A percentile compares a stretch with the other conserved stretches of the same genome.
phyloP scores from a whole-genome alignment of 2,797 vertebrate species.

The Rhynchotus rufescens region DNA sequence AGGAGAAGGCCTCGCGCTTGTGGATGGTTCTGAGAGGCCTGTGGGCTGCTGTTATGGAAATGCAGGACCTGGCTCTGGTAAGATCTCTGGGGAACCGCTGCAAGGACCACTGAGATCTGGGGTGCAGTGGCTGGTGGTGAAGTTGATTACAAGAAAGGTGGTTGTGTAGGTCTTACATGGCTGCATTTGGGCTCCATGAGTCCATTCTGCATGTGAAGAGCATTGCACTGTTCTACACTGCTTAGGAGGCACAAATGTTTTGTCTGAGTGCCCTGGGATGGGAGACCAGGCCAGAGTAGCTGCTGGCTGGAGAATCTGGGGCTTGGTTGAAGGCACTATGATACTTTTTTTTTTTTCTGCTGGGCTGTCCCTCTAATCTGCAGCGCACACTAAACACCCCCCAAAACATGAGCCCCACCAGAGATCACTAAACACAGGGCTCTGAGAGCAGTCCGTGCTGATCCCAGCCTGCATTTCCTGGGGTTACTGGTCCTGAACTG shows the following conservation, averaged over 20 bases:
- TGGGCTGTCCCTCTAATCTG: not conserved
- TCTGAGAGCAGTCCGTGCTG: not conserved
- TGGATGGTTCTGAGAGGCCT: not conserved
- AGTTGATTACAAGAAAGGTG: not conserved
- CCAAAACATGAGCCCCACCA: not conserved
- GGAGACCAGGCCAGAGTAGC: fast-evolving
- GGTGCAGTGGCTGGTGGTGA: not conserved
- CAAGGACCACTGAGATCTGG: not conserved
- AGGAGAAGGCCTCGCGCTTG: not conserved
- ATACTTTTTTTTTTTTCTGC: no score
- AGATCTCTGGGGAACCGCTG: not conserved
- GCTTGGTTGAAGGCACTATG: not conserved
- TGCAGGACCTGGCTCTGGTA: not conserved
- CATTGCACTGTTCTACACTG: not conserved
- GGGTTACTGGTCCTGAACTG: not conserved
- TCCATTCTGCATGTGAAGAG: not conserved
- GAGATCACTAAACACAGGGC: fast-evolving
- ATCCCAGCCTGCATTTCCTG: not conserved
- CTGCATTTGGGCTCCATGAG: not conserved
- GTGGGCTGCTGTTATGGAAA: not conserved
- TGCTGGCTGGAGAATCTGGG: not conserved
- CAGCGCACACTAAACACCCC: not conserved
- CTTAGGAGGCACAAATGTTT: not conserved
- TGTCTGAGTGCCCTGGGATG: not conserved
- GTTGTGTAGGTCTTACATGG: not conserved